These are phyloP conservation scores for Scatophagus argus DNA, from an alignment of 2,113 vertebrate genomes.

Conservation along the genomic window DNA sequence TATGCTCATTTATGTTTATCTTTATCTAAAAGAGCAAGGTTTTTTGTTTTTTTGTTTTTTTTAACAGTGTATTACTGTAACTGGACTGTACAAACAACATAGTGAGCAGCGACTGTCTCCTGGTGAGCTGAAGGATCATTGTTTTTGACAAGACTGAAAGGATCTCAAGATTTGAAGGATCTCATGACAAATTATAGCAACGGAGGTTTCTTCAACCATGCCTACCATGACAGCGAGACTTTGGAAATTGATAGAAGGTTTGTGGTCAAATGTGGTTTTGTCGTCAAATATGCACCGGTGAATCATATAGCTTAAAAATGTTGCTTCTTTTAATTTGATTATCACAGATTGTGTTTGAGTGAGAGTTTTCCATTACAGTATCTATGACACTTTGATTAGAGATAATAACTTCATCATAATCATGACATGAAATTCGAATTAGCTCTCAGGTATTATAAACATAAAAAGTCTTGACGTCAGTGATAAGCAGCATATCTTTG, in stretches of 20 bases:
- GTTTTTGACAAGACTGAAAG: conserved; percentile 21
- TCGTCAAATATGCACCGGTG: background rate
- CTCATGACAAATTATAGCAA: conserved; percentile 83
- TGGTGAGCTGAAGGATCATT: conserved; percentile 6
- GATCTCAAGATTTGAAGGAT: conserved; percentile 38
- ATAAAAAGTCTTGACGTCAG: background rate
- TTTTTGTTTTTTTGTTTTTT: too few relatives aligned
- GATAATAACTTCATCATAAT: background rate
- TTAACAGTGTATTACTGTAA: background rate
- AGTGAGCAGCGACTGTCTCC: background rate
- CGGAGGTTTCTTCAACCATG: conserved; percentile 76
- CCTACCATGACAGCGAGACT: conserved; percentile 85
- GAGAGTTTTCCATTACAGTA: background rate
- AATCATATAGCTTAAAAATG: background rate
- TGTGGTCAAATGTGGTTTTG: conserved; percentile 48
- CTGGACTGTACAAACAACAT: background rate
- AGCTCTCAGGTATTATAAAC: background rate
- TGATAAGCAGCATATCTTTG: background rate
- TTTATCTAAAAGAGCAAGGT: background rate
- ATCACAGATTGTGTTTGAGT: conserved; percentile 3
- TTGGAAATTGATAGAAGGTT: conserved; percentile 86
- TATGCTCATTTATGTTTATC: background rate
- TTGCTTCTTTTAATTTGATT: background rate
- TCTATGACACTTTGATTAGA: background rate
- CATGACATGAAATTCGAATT: background rate